phyloP scores from a whole-genome alignment of 1,140 invertebrate genomes.

The Drosophila punjabiensis region DNA sequence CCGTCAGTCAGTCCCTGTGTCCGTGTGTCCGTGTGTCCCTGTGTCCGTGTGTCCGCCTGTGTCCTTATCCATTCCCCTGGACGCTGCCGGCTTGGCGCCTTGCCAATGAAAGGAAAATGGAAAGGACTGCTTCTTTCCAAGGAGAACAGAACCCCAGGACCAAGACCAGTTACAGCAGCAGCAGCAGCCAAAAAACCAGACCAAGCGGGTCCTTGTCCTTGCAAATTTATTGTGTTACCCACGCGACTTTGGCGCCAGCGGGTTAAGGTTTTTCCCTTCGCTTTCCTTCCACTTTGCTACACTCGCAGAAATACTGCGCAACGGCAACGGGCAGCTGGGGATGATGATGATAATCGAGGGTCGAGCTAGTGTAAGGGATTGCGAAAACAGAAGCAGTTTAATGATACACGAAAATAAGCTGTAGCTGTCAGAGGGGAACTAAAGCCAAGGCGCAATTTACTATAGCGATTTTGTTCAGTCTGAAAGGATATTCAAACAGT shows the following conservation, averaged over 20 bases:
- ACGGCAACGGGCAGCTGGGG: not conserved
- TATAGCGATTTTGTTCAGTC: not conserved
- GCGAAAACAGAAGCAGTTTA: conserved; percentile 14
- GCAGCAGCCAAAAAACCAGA: conserved; percentile 7
- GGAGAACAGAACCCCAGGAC: not conserved
- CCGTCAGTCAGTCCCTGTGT: not conserved
- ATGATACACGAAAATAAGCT: conserved; percentile 33
- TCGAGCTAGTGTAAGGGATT: conserved; percentile 2
- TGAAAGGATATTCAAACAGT: not conserved
- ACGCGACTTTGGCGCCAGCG: conserved; percentile 75
- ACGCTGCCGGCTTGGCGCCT: conserved; percentile 54
- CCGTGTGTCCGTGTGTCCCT: conserved; percentile 18
- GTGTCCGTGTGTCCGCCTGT: conserved; percentile 19
- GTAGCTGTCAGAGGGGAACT: not conserved
- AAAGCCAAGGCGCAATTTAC: conserved; percentile 12
- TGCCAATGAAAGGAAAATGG: conserved; percentile 54
- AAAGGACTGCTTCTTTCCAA: not conserved
- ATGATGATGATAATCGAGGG: not conserved
- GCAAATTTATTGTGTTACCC: conserved; percentile 80
- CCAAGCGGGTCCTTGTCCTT: conserved; percentile 60
- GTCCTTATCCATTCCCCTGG: conserved; percentile 43
- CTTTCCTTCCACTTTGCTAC: conserved; percentile 41
- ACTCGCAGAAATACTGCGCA: conserved; percentile 32
- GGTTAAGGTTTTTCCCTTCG: conserved; percentile 69
- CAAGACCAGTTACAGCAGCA: not conserved